Evolutionary conservation across 2,888 invertebrate genomes (phyloP).

Genomic region (Limenitis camilla): DNA sequence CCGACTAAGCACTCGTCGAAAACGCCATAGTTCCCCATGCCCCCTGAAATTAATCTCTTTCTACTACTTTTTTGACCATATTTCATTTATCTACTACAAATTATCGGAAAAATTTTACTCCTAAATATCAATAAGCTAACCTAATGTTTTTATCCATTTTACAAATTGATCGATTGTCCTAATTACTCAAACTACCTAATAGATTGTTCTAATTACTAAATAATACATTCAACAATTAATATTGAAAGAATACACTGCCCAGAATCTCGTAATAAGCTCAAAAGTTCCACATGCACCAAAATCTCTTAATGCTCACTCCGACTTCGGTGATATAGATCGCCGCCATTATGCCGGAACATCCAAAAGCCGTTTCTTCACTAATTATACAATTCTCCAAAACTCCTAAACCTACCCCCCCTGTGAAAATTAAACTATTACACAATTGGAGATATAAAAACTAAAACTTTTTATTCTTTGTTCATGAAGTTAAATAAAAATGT

Average conservation of each 20-base stretch:
- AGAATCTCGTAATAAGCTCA: neutral
- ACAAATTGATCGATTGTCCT: too few relatives aligned
- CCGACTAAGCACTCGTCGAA: constrained; percentile 73
- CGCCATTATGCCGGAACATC: constrained; percentile 94
- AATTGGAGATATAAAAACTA: neutral
- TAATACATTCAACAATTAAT: neutral
- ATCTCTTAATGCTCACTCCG: constrained; percentile 61
- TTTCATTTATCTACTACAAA: neutral
- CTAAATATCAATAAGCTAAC: neutral
- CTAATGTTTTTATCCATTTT: neutral
- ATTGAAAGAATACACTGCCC: neutral
- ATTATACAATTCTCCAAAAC: constrained; percentile 84
- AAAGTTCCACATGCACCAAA: constrained; percentile 6
- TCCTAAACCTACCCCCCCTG: constrained; percentile 85
- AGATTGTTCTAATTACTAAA: neutral
- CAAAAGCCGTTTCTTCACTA: constrained; percentile 91
- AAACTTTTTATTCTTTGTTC: too few relatives aligned
- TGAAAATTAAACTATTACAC: constrained; percentile 15
- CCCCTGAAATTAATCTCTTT: constrained; percentile 49
- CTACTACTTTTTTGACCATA: constrained; percentile 5
- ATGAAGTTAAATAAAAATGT: too few relatives aligned
- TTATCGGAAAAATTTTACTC: neutral
- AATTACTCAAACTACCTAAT: too few relatives aligned
- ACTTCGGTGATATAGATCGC: constrained; percentile 89
- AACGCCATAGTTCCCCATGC: constrained; percentile 64